A percentile compares a stretch with the other conserved stretches of the same genome.
Evolutionary conservation across 2,113 vertebrate genomes (phyloP).

Genomic region (Oreochromis niloticus): DNA sequence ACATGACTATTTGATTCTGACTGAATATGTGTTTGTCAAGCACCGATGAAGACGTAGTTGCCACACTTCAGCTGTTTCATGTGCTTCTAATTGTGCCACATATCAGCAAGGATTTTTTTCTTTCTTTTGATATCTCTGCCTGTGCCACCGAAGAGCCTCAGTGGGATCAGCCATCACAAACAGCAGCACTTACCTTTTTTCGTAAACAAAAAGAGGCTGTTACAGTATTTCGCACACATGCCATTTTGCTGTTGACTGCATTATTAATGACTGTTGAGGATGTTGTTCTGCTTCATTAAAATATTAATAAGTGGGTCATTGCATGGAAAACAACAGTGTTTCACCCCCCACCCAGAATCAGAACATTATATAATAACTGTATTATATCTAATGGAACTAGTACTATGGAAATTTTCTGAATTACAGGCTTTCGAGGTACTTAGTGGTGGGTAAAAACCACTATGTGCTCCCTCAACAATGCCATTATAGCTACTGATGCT

Average conservation of each 20-base stretch:
- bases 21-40: background rate
- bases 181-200: background rate
- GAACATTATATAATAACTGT: background rate
- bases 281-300: background rate
- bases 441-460: background rate
- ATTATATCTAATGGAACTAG: background rate
- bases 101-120: background rate
- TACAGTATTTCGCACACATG: background rate
- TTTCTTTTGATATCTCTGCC: background rate
- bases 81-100: background rate
- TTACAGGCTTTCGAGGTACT: background rate
- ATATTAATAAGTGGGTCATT: background rate
- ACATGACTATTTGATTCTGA: background rate
- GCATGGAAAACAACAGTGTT: background rate
- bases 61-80: background rate
- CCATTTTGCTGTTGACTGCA: background rate
- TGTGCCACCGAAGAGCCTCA: background rate
- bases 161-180: background rate
- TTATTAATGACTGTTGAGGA: background rate
- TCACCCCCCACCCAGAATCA: background rate
- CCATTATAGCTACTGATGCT: background rate
- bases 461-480: background rate
- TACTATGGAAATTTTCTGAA: background rate
- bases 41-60: background rate
- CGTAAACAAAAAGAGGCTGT: background rate